Evolutionary conservation across 2,888 invertebrate genomes (phyloP), one percentile per base, ranked within the genome.

Genomic region (Agonum fuliginosum): DNA sequence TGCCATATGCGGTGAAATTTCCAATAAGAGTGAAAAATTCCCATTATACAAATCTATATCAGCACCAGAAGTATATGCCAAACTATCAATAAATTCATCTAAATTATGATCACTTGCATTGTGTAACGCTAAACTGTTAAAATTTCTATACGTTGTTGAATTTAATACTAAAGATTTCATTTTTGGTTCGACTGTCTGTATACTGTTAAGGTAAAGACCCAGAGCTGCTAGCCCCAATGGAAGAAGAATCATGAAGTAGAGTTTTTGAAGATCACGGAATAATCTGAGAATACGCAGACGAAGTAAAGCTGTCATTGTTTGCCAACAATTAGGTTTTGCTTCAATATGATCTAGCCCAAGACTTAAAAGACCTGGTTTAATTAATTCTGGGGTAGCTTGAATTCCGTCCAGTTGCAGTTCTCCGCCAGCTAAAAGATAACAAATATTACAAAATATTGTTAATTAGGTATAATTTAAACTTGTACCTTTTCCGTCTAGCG

Each of bases 171-270:
- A 87, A 0, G 92, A 90, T 79, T 90, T 91, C 89, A 91, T 90
- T 67, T 89, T 90, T 78, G 91, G 89, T 81, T 91, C 90, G 34
- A 91, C 89, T 6, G 90, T 91, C 82, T 93, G 92, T 22, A 90
- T 88, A 79, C 89, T 89, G 81, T 89, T 89, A 27, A 86, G 87
- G 83, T 91, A 91, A 19, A 93, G 89, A 5, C 93, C 93, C 12
- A 93, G 85, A 0, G 92, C 92, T 74, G 93, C 92, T 78, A 93
- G 89, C 51, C 89, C 89, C 2, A 94, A 88, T 0, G 94, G 94
- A 84, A 94, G 88, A 69, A 93, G 88, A 79, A 94, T 91, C 89
- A 93, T 92, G 81, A 94, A 92, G 82, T 93, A 93, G 0, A 94
- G 86, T 83, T 93, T 91, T 85, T 93, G 93, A 0, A 92, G 89